Percentiles rank a stretch among this genome's conserved stretches.
phyloP scores from a whole-genome alignment of 2,888 invertebrate genomes.

The Tetramorium bicarinatum region DNA sequence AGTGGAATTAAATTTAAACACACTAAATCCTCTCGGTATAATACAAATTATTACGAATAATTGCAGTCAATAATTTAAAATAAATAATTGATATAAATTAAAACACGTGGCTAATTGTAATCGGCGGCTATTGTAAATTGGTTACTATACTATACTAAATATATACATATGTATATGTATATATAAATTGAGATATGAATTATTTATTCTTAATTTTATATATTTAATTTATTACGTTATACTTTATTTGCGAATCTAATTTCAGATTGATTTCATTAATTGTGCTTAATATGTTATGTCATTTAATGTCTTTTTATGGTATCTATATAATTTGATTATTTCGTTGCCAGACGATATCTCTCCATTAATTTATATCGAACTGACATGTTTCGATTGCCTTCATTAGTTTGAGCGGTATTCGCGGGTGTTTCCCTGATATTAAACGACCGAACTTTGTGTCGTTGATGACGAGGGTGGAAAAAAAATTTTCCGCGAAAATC shows the following conservation, averaged over 20 bases:
- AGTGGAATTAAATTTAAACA: not conserved
- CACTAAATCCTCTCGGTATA: not conserved
- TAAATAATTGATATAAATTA: slow-evolving; percentile 28
- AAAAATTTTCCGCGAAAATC: slow-evolving; percentile 22
- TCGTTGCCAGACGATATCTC: not conserved
- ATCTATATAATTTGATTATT: slow-evolving; percentile 1
- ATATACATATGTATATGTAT: not conserved
- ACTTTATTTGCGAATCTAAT: slow-evolving; percentile 18
- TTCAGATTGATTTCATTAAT: not conserved
- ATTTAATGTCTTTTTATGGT: not conserved
- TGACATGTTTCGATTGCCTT: slow-evolving; percentile 23
- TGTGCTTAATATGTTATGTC: not conserved
- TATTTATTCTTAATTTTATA: slow-evolving; percentile 13
- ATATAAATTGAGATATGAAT: not conserved
- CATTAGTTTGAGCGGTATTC: not conserved
- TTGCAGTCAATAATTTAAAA: not conserved
- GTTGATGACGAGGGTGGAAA: slow-evolving; percentile 20
- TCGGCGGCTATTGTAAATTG: not conserved
- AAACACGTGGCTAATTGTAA: not conserved
- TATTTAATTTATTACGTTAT: slow-evolving; percentile 7
- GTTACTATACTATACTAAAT: not conserved
- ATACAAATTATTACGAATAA: slow-evolving; percentile 24
- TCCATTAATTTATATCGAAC: slow-evolving; percentile 10
- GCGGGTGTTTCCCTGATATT: slow-evolving; percentile 17
- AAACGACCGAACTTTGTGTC: slow-evolving; percentile 35